Conservation (phyloP, 2,888 invertebrate species). For the Drosophila pullipes region DNA sequence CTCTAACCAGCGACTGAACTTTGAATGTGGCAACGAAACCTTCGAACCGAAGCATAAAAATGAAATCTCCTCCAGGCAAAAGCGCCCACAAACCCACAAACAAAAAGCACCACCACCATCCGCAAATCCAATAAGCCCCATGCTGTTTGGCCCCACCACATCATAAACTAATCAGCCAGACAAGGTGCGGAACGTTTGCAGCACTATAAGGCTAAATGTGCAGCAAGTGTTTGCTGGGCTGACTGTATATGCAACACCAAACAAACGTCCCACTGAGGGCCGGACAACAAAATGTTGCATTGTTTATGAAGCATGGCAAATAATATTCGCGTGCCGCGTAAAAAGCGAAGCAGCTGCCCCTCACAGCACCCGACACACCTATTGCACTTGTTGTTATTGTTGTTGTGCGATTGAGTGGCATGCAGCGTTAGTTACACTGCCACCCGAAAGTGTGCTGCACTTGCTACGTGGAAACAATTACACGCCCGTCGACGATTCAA, state of each 20-base stretch:
- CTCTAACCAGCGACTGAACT: constrained; percentile 38
- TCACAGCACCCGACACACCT: background rate
- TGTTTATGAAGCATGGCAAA: constrained; percentile 68
- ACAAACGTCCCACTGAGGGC: constrained; percentile 8
- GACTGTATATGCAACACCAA: constrained; percentile 26
- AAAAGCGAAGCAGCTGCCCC: constrained; percentile 18
- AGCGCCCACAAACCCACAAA: background rate
- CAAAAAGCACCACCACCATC: background rate
- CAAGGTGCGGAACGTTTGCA: constrained; percentile 52
- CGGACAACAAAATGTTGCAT: constrained; percentile 73
- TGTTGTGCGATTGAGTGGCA: constrained; percentile 72
- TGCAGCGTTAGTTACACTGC: constrained; percentile 75
- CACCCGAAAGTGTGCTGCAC: constrained; percentile 45
- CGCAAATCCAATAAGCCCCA: constrained; percentile 2
- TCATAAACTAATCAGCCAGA: constrained; percentile 73
- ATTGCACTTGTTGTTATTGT: constrained; percentile 38
- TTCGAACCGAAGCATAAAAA: constrained; percentile 30
- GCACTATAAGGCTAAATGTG: constrained; percentile 21
- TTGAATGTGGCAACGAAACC: constrained; percentile 35
- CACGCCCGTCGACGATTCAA: constrained; percentile 43
- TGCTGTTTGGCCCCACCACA: constrained; percentile 49
- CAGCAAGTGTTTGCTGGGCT: constrained; percentile 39
- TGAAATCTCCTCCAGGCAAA: constrained; percentile 13
- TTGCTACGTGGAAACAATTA: constrained; percentile 52
- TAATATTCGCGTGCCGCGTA: constrained; percentile 74